Conservation (phyloP, 1,140 invertebrate genomes). For the Melanaphis sacchari region DNA sequence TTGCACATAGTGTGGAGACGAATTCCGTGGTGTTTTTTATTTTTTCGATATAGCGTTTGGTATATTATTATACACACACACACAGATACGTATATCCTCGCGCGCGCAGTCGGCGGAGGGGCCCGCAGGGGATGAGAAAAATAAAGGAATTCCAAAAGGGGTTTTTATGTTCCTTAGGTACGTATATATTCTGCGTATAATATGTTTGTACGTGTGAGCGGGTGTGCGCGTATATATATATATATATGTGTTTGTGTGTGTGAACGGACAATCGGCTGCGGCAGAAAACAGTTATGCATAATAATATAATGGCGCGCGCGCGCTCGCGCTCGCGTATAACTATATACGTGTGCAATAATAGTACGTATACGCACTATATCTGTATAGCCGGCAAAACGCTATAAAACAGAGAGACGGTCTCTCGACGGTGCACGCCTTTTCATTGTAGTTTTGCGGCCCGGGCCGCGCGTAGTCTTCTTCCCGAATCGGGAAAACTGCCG, state of each 20-base stretch:
- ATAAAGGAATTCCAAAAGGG: constrained; percentile 30
- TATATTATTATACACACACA: not conserved
- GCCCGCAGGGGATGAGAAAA: not conserved
- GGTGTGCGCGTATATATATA: not conserved
- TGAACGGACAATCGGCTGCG: constrained; percentile 46
- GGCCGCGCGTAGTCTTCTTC: constrained; percentile 9
- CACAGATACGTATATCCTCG: not conserved
- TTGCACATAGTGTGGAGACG: not conserved
- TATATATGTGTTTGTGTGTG: not conserved
- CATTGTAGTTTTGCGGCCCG: constrained; percentile 24
- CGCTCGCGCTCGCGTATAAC: too few relatives aligned
- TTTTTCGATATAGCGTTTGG: not conserved
- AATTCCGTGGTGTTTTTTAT: not conserved
- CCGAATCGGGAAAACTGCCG: constrained; percentile 47
- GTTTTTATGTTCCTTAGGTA: constrained; percentile 42
- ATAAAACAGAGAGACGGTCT: constrained; percentile 31
- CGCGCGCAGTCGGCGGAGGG: not conserved
- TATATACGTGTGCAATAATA: not conserved
- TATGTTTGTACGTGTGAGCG: not conserved
- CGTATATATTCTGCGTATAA: not conserved
- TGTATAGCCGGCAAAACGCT: not conserved
- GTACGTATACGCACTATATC: not conserved
- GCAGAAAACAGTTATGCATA: constrained; percentile 53
- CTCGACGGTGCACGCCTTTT: constrained; percentile 41
- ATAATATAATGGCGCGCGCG: constrained; percentile 18